Evolutionary conservation across 2,797 vertebrate genomes (phyloP), one percentile per base, ranked within the genome.

Genomic region (Buphagus erythrorhynchus): DNA sequence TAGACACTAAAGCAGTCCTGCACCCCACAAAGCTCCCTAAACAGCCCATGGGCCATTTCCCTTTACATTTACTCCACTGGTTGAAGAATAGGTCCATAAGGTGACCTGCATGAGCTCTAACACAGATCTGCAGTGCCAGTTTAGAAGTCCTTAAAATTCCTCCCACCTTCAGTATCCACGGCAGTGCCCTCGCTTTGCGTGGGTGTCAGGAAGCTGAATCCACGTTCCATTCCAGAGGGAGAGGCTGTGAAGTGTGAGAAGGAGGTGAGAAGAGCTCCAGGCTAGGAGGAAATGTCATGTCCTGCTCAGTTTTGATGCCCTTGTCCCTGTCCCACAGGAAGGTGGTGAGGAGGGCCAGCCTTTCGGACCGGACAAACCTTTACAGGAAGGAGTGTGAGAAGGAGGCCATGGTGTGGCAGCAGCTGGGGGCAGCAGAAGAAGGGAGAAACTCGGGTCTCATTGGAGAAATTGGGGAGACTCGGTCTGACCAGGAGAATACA

Each of bases 371-470:
- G 93, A 99, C 99, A 95, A 99, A 99, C 97, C 96, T 99, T 40
- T 99, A 99, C 96, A 98, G 99, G 57, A 99, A 99, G 95, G 99
- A 99, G 93, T 99, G 99, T 1, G 99, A 99, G 97, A 99, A 99
- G 1, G 99, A 99, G 91, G 99, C 99, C 97, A 99, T 99, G 5
- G 98, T 99, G 52, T 99, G 99, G 99, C 98, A 98, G 95, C 98
- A 99, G 29, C 98, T 99, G 92, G 99, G 98, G 20, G 73, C 98
- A 61, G 75, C 98, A 1, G 98, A 98, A 86, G 99, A 99, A 59
- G 97, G 97, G 86, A 97, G 98, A 74, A 97, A 93, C n/a, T 94
- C 97, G 0, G 81, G 79, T 75, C 97, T 98, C 61, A 95, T 98
- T 4, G 98, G 98, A 74, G 98, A 99, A 57, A 98, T 98, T 18